Conservation (phyloP, 2,888 invertebrate genomes). For the Camponotus fellah region DNA sequence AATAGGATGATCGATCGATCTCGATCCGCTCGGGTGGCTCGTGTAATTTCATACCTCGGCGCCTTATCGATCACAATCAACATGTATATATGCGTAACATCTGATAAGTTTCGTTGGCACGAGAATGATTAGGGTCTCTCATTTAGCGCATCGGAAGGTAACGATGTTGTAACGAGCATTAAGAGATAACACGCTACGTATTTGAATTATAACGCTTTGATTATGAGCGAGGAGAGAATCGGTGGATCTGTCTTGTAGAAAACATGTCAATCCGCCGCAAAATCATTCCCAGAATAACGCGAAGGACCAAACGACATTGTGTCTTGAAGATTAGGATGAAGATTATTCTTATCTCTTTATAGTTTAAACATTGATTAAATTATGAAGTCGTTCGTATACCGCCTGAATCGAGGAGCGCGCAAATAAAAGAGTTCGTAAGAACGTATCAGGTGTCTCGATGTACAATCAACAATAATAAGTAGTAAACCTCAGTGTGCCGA, state of each 20-base stretch:
- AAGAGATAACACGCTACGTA: not conserved
- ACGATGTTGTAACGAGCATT: not conserved
- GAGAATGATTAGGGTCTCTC: slow-evolving; percentile 57
- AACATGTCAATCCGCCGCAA: not conserved
- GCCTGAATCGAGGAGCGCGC: not conserved
- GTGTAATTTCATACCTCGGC: slow-evolving; percentile 49
- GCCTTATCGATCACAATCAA: slow-evolving; percentile 57
- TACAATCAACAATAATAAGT: slow-evolving; percentile 43
- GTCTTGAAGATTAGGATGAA: not conserved
- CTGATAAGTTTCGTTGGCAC: slow-evolving; percentile 61
- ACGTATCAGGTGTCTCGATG: slow-evolving; percentile 23
- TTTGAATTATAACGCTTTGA: not conserved
- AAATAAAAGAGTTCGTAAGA: slow-evolving; percentile 9
- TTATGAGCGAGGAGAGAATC: not conserved
- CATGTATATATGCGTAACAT: slow-evolving; percentile 61
- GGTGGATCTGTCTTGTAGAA: not conserved
- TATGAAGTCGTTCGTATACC: not conserved
- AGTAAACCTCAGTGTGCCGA: slow-evolving; percentile 30
- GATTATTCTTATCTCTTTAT: slow-evolving; percentile 5
- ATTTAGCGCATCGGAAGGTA: slow-evolving; percentile 40
- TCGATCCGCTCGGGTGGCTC: slow-evolving; percentile 31
- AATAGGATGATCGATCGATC: slow-evolving; percentile 50
- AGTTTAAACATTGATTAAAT: slow-evolving; percentile 9
- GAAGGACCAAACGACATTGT: slow-evolving; percentile 7
- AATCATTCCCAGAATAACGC: slow-evolving; percentile 28